Conservation (phyloP, 2,113 vertebrate species). For the Cephalopholis sonnerati region DNA sequence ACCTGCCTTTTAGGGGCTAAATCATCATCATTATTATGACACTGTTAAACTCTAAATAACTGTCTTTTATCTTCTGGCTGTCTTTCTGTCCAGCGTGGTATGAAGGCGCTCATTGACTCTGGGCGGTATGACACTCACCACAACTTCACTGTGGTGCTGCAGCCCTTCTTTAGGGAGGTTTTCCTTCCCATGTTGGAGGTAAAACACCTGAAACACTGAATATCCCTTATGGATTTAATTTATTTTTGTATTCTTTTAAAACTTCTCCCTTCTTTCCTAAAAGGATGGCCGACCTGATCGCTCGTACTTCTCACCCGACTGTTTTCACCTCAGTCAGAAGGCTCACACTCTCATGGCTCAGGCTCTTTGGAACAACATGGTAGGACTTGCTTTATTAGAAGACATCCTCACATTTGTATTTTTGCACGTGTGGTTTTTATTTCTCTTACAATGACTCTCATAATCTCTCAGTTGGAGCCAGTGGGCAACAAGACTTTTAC, state of each 20-base stretch:
- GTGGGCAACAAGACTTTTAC: slow-evolving; percentile 87
- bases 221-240: not conserved
- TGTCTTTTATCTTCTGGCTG: too few relatives aligned
- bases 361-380: slow-evolving; percentile 94
- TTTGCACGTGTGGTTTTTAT: not conserved
- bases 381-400: slow-evolving; percentile 58
- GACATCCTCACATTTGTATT: not conserved
- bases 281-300: slow-evolving; percentile 88
- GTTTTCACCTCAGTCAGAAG: slow-evolving; percentile 91
- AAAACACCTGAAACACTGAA: not conserved
- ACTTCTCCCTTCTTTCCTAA: not conserved
- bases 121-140: slow-evolving; percentile 83
- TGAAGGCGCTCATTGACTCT: slow-evolving; percentile 84
- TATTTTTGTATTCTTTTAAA: not conserved
- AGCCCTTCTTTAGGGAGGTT: slow-evolving; percentile 85
- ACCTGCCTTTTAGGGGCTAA: not conserved
- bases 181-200: slow-evolving; percentile 64
- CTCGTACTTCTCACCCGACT: slow-evolving; percentile 92
- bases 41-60: not conserved
- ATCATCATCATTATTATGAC: not conserved
- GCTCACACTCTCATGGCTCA: slow-evolving; percentile 90
- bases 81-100: slow-evolving; percentile 76
- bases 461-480: slow-evolving; percentile 87
- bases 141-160: slow-evolving; percentile 89
- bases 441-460: slow-evolving; percentile 4